A percentile compares a stretch with the other conserved stretches of the same genome.
Conservation (phyloP, 2,113 vertebrate species). For the Garra rufa region DNA sequence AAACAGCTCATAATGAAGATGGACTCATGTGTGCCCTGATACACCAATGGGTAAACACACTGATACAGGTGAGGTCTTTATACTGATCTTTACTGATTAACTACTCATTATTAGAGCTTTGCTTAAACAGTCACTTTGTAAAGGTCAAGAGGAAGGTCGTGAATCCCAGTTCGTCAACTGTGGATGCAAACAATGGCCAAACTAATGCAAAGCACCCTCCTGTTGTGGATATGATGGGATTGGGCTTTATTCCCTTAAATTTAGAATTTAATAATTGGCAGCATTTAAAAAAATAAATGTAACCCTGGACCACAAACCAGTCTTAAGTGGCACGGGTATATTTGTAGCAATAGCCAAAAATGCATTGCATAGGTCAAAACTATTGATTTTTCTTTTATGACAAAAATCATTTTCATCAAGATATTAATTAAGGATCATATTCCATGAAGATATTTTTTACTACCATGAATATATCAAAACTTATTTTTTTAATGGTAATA, state of each 20-base stretch:
- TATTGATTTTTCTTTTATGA: no score
- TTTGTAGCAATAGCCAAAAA: no score
- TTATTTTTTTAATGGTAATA: no score
- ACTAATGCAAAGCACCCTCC: not conserved
- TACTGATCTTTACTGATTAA: conserved; percentile 49
- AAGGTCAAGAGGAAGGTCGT: conserved; percentile 19
- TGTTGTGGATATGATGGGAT: not conserved
- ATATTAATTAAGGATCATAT: no score
- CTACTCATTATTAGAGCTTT: conserved; percentile 40
- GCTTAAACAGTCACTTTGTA: conserved; percentile 26
- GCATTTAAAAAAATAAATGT: not conserved
- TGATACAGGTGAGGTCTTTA: conserved; percentile 31
- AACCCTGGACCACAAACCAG: no score
- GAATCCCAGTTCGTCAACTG: not conserved
- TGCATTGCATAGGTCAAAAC: no score
- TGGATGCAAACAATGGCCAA: no score
- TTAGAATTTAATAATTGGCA: not conserved
- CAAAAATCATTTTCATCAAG: no score
- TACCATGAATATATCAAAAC: no score
- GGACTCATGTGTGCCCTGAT: conserved; percentile 9
- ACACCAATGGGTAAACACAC: conserved; percentile 33
- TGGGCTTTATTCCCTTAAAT: no score
- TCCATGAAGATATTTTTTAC: no score
- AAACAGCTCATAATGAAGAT: conserved; percentile 49
- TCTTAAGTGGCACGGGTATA: no score